phyloP scores from a whole-genome alignment of 2,113 vertebrate genomes.

The Malurus melanocephalus region DNA sequence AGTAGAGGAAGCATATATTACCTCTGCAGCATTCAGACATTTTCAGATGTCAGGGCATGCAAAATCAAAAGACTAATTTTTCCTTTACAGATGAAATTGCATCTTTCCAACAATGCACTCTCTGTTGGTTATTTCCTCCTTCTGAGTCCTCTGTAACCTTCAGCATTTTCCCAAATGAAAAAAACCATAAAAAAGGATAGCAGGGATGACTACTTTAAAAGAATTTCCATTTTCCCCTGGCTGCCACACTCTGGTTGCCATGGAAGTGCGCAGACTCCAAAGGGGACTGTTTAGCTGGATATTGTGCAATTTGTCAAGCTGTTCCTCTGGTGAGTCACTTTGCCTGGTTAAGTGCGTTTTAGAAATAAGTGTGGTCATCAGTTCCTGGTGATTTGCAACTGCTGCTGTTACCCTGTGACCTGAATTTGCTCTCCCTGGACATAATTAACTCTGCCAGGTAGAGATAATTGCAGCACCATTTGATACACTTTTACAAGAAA shows the following conservation, averaged over 20 bases:
- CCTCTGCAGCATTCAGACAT: neutral
- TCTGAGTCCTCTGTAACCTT: neutral
- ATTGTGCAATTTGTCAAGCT: constrained; percentile 46
- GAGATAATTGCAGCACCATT: constrained; percentile 31
- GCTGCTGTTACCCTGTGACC: constrained; percentile 12
- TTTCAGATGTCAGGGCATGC: neutral
- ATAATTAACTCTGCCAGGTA: constrained; percentile 49
- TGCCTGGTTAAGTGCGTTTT: neutral
- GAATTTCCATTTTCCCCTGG: constrained; percentile 42
- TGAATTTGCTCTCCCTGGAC: constrained; percentile 10
- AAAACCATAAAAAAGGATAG: neutral
- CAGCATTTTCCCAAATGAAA: constrained; percentile 16
- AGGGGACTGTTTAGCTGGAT: constrained; percentile 13
- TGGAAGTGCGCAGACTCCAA: constrained; percentile 23
- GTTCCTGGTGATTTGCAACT: constrained; percentile 26
- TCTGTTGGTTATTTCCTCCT: neutral
- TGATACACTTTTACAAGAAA: neutral
- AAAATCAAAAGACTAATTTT: neutral
- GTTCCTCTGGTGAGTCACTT: constrained; percentile 49
- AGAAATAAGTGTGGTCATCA: constrained; percentile 50
- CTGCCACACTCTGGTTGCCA: constrained; percentile 54
- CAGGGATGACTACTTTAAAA: constrained; percentile 24
- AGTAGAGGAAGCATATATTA: neutral
- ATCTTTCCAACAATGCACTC: neutral
- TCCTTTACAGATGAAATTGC: neutral